Evolutionary conservation across 2,797 vertebrate genomes (phyloP), one percentile per base, ranked within the genome.

Genomic region (Myotis pilosus): DNA sequence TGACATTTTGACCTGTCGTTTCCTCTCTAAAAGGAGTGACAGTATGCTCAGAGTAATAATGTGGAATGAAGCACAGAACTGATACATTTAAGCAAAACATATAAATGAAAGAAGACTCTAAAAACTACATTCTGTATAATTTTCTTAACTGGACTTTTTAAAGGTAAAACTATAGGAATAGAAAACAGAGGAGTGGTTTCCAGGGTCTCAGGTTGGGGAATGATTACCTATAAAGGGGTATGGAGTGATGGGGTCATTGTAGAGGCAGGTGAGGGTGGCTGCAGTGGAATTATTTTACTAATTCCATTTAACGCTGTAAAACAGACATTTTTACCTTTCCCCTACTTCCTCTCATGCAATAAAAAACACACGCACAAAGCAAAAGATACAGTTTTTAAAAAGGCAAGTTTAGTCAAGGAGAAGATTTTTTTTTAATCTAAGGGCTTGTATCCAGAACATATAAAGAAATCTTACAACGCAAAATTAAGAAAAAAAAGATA

Each of bases 21-120:
- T 71, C 22, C 4, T 80, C 20, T 64, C 25, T 49, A 88, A 55
- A 74, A 69, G 2, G 17, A 83, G 8, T 25, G 6, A 36, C 60
- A 71, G 60, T 30, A 60, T 49, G 64, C 28, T 49, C 53, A 88
- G 30, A 71, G 51, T 53, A 66, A 60, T 66, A 83, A 68, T 20
- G 8, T 51, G 15, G 38, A 49, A 74, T n/a, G 13, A 82, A 79
- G 64, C 17, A 69, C 33, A 62, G 10, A 22, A 85, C 23, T 30
- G 44, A 91, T 38, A 62, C 25, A 57, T 72, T 87, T 66, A 51
- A 80, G 25, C 41, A 36, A 87, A 79, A 28, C 30, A 87, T 30
- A 6, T 25, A 44, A 57, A 66, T 12, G 33, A 72, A 82, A 30
- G 60, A 81, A 89, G 8, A 69, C 9, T 62, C 36, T 51, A 91